Evolutionary conservation across 2,113 vertebrate species (phyloP), one percentile per base, ranked within the genome.

Genomic region (Hirundichthys speculiger): DNA sequence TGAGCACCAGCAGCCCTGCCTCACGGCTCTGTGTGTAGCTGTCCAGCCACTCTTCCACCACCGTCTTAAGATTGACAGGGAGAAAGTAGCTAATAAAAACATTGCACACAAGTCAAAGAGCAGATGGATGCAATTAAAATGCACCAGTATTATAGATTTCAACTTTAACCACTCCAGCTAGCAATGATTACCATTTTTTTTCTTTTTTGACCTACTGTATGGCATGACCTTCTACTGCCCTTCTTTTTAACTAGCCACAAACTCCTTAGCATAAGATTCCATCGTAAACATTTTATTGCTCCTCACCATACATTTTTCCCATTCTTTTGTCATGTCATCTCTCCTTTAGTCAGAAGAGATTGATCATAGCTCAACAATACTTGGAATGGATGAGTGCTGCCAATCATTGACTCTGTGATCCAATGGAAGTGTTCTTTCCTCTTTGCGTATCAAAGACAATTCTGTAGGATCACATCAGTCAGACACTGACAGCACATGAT

Each of bases 31-130:
- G 83, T 68, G 95, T 96, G 91, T 96, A 97, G 82, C 73, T 87
- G 48, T 96, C 94, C 83, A 97, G 85, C 95, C 95, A 97, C 39
- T 96, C 95, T 2, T 95, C 95, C 46, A 96, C 93, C 85, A 96
- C 84, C 0, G 92, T 83, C 95, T 96, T 56, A 0, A 18, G 57
- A 74, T 52, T 21, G 65, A 81, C 63, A 80, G 14, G 34, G 49
- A 82, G 55, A 77, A 1, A 65, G 22, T 25, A 80, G 64, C 62
- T 70, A 84, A 77, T 88, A 27, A 84, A 27, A 66, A 66, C 1
- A 3, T 34, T 18, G 15, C 41, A 20, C 20, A 70, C 21, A 40
- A 50, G 66, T 75, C 34, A 78, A 64, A 50, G 24, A 54, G 20
- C 34, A 15, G 13, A 58, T 21, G 5, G 3, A 61, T 54, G n/a